Percentiles rank a stretch among this genome's conserved stretches.
These are phyloP conservation scores for Notolepis coatsorum DNA, from an alignment of 2,797 vertebrate species.

Conservation along the genomic window DNA sequence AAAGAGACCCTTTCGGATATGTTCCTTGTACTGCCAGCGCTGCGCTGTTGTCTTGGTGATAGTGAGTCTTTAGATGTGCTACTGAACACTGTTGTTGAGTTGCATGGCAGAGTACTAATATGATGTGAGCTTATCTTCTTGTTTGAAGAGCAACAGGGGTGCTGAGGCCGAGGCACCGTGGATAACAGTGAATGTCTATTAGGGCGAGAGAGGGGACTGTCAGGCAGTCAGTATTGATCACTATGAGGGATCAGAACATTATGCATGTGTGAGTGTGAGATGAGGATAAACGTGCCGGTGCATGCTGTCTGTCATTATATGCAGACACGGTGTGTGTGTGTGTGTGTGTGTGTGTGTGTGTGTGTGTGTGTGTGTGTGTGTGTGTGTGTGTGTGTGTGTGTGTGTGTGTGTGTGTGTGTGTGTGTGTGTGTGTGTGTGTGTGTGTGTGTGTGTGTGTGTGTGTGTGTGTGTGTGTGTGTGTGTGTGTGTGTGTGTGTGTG, in stretches of 20 bases:
- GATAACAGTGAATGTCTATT: slow-evolving; percentile 20
- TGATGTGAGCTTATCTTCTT: slow-evolving; percentile 33
- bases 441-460: neutral
- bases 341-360: neutral
- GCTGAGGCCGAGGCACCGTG: neutral
- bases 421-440: too few relatives aligned
- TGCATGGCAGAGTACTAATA: slow-evolving; percentile 34
- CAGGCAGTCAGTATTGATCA: slow-evolving; percentile 20
- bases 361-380: neutral
- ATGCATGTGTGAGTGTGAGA: slow-evolving; percentile 52
- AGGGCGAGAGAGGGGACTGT: slow-evolving; percentile 37
- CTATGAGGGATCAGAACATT: slow-evolving; percentile 38
- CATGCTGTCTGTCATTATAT: slow-evolving; percentile 59
- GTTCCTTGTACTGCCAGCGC: slow-evolving; percentile 49
- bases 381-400: too few relatives aligned
- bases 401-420: too few relatives aligned
- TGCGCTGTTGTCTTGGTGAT: slow-evolving; percentile 57
- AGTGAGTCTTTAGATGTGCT: slow-evolving; percentile 66
- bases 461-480: neutral
- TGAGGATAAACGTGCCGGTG: slow-evolving; percentile 33
- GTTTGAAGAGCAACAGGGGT: slow-evolving; percentile 43
- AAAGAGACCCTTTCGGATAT: slow-evolving; percentile 47
- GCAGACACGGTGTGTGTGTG: slow-evolving; percentile 2
- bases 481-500: slow-evolving; percentile 1
- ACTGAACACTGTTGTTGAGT: slow-evolving; percentile 48